phyloP scores from a whole-genome alignment of 2,113 vertebrate species.

The Rhadina sibilatrix region DNA sequence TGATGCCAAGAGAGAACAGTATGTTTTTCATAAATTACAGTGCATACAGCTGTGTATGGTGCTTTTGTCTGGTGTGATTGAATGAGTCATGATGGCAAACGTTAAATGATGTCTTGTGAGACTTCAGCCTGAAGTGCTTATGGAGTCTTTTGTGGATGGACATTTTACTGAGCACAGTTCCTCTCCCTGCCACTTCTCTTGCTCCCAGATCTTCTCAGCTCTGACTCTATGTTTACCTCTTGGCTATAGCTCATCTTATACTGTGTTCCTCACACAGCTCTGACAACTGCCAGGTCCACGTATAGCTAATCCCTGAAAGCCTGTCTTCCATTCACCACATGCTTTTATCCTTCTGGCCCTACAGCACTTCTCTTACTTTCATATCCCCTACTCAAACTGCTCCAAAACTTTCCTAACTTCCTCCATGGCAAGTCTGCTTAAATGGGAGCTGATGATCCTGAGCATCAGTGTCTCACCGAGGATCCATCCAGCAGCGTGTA shows the following conservation, averaged over 20 bases:
- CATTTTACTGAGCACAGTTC: neutral
- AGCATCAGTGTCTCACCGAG: neutral
- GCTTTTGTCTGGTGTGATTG: neutral
- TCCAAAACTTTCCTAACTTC: neutral
- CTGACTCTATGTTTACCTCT: neutral
- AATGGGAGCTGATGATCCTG: neutral
- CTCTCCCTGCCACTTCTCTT: neutral
- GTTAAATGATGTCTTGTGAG: neutral
- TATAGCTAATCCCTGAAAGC: neutral
- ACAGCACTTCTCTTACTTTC: neutral
- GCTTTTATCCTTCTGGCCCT: neutral
- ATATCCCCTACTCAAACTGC: neutral
- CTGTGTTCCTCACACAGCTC: neutral
- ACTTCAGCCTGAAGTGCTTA: neutral
- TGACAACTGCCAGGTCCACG: neutral
- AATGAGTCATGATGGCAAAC: neutral
- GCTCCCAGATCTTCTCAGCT: neutral
- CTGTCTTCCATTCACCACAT: neutral
- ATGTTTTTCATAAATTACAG: conserved; percentile 11
- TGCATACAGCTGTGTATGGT: neutral
- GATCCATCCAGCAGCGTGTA: neutral
- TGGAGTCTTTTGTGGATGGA: neutral
- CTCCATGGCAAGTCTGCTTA: neutral
- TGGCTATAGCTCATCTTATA: neutral
- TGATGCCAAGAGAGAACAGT: neutral